These are phyloP conservation scores for Ceyx erithaca DNA, from an alignment of 2,797 vertebrate species.

Conservation along the genomic window DNA sequence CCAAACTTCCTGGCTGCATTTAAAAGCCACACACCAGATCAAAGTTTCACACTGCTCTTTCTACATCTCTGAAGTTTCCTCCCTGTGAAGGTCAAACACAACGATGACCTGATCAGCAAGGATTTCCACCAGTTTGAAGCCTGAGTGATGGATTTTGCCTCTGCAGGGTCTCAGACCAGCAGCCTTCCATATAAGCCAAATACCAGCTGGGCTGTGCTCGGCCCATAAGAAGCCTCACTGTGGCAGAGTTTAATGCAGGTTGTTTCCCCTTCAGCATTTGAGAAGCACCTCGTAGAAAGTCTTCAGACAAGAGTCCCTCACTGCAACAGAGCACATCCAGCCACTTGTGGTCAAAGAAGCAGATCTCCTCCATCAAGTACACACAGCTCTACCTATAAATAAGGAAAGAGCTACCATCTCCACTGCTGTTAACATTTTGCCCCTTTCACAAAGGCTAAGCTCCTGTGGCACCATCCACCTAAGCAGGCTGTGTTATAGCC, in stretches of 20 bases:
- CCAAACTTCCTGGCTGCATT: slow-evolving; percentile 17
- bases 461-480: slow-evolving; percentile 5
- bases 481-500: not conserved
- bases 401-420: not conserved
- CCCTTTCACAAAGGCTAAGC: not conserved
- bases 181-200: not conserved
- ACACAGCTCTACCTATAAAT: not conserved
- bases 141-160: not conserved
- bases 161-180: slow-evolving; percentile 6
- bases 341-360: not conserved
- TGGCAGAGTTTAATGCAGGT: not conserved
- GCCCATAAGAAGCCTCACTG: not conserved
- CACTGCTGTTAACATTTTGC: not conserved
- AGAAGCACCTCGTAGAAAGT: not conserved
- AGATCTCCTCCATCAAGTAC: not conserved
- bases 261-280: not conserved
- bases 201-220: not conserved
- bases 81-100: slow-evolving; percentile 43
- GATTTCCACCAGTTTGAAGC: slow-evolving; percentile 13
- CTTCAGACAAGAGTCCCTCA: not conserved
- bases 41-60: slow-evolving; percentile 35
- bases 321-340: not conserved
- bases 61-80: slow-evolving; percentile 32
- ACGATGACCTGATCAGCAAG: slow-evolving; percentile 6
- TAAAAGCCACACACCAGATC: slow-evolving; percentile 22